These are phyloP conservation scores for Odontomachus brunneus DNA, from an alignment of 1,140 invertebrate genomes.

Conservation along the genomic window DNA sequence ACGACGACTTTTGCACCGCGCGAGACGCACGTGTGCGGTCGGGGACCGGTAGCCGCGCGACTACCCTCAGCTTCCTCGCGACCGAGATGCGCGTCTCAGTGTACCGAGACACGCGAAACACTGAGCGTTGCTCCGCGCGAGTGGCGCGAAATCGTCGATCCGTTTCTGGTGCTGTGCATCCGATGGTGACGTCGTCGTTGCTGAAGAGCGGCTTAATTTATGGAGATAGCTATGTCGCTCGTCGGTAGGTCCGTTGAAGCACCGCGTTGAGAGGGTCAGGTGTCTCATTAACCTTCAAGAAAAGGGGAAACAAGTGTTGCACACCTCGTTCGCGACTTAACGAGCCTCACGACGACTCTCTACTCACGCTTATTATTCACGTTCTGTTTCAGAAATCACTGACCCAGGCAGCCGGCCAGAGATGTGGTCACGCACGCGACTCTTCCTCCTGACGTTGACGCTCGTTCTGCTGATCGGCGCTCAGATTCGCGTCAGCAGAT, in stretches of 20 bases:
- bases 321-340: neutral
- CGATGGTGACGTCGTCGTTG: neutral
- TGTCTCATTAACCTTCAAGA: neutral
- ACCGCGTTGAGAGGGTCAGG: too few species aligned
- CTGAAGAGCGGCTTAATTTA: neutral
- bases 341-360: too few species aligned
- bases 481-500: slow-evolving; percentile 29
- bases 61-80: slow-evolving; percentile 8
- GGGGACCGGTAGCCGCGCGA: slow-evolving; percentile 16
- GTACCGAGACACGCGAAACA: slow-evolving; percentile 1
- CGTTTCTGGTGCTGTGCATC: neutral
- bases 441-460: slow-evolving; percentile 71
- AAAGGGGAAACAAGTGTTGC: neutral
- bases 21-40: slow-evolving; percentile 52
- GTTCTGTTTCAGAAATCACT: slow-evolving; percentile 48
- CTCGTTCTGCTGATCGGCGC: slow-evolving; percentile 63
- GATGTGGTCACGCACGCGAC: slow-evolving; percentile 78
- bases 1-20: neutral
- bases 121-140: neutral
- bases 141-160: neutral
- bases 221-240: neutral
- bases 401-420: slow-evolving; percentile 71
- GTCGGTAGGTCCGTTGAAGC: neutral
- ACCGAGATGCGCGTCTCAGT: slow-evolving; percentile 4
- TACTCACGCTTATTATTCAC: neutral